phyloP scores from a whole-genome alignment of 1,140 invertebrate genomes.

The Thaumatotibia leucotreta region DNA sequence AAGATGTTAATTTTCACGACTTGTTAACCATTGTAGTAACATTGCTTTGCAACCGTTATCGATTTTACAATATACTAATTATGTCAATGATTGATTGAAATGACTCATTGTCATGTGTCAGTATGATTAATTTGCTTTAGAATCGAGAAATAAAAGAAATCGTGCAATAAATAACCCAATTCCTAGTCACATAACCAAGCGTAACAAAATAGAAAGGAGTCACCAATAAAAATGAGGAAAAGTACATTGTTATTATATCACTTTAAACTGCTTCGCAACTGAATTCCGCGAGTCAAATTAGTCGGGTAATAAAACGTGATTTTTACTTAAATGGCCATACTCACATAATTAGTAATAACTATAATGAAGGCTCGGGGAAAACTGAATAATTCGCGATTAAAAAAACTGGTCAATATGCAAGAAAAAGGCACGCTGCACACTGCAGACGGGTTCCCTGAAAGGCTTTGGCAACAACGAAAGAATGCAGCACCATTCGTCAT shows the following conservation, averaged over 20 bases:
- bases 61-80: no score
- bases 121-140: no score
- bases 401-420: conserved; percentile 1
- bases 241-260: conserved; percentile 11
- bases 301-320: conserved; percentile 4
- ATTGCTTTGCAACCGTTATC: no score
- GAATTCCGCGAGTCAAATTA: conserved; percentile 10
- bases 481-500: background rate
- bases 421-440: background rate
- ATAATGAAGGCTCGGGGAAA: conserved; percentile 3
- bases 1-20: no score
- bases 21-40: no score
- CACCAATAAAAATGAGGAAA: background rate
- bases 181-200: background rate
- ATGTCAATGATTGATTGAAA: no score
- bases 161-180: background rate
- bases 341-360: conserved; percentile 1
- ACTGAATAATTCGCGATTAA: background rate
- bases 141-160: no score
- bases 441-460: conserved; percentile 3
- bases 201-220: conserved; percentile 1
- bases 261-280: background rate
- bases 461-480: background rate
- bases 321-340: background rate
- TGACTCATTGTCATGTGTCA: no score